Evolutionary conservation across 2,113 vertebrate species (phyloP).

Genomic region (Galemys pyrenaicus): DNA sequence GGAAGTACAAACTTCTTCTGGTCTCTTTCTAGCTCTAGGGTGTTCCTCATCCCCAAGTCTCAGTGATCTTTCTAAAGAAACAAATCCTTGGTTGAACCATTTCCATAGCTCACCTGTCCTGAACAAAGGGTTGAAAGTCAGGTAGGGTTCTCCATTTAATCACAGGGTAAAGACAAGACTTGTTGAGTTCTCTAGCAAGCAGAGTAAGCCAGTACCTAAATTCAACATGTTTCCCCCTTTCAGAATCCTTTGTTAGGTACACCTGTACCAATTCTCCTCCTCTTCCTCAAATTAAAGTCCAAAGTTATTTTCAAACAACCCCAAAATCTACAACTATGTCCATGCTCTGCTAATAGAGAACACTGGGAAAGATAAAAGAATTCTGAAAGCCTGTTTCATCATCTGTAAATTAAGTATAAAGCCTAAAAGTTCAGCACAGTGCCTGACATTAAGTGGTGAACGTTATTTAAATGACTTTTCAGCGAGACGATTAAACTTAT

Average conservation of each 20-base stretch:
- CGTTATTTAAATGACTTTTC: background rate
- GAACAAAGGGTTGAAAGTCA: background rate
- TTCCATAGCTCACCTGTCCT: background rate
- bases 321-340: background rate
- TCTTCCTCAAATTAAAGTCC: background rate
- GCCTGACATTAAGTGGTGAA: background rate
- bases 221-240: background rate
- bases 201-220: background rate
- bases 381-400: background rate
- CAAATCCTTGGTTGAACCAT: background rate
- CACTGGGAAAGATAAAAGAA: background rate
- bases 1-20: background rate
- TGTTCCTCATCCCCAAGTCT: background rate
- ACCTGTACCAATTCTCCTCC: background rate
- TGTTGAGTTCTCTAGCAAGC: background rate
- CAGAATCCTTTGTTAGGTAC: background rate
- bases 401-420: background rate
- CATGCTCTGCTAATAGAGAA: background rate
- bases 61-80: background rate
- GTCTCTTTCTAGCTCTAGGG: background rate
- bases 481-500: background rate
- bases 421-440: background rate
- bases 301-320: background rate
- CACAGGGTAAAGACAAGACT: background rate
- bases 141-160: background rate